A percentile compares a stretch with the other conserved stretches of the same genome.
Conservation (phyloP, 2,888 invertebrate genomes). For the Aporophyla nigra region DNA sequence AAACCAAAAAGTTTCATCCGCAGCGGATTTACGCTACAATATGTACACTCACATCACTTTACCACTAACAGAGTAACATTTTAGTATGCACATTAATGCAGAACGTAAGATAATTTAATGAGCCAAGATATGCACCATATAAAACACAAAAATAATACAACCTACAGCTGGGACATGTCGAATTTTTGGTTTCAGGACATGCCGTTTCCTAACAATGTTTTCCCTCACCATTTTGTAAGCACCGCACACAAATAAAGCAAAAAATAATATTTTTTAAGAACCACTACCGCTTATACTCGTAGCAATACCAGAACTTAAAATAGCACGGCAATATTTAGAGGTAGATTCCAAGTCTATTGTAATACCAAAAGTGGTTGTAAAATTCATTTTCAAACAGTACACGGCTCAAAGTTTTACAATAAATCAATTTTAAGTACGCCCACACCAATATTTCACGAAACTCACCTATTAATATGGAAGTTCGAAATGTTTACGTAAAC, state of each 20-base stretch:
- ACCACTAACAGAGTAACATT: too few relatives aligned
- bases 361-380: slow-evolving; percentile 54
- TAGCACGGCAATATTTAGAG: background rate
- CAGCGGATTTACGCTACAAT: too few relatives aligned
- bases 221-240: too few relatives aligned
- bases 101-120: too few relatives aligned
- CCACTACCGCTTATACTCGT: background rate
- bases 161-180: too few relatives aligned
- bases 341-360: slow-evolving; percentile 37
- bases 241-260: background rate
- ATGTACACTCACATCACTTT: too few relatives aligned
- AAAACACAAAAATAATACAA: too few relatives aligned
- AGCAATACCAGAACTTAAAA: background rate
- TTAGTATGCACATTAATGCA: too few relatives aligned
- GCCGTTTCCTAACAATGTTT: too few relatives aligned
- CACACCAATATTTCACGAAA: slow-evolving; percentile 71
- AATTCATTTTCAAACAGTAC: slow-evolving; percentile 64
- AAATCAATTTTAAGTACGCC: slow-evolving; percentile 76
- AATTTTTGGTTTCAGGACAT: too few relatives aligned
- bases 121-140: too few relatives aligned
- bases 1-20: too few relatives aligned
- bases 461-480: slow-evolving; percentile 70
- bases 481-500: slow-evolving; percentile 65
- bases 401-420: slow-evolving; percentile 71
- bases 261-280: background rate